Conservation (phyloP, 2,888 invertebrate species). For the Horisme vitalbata region DNA sequence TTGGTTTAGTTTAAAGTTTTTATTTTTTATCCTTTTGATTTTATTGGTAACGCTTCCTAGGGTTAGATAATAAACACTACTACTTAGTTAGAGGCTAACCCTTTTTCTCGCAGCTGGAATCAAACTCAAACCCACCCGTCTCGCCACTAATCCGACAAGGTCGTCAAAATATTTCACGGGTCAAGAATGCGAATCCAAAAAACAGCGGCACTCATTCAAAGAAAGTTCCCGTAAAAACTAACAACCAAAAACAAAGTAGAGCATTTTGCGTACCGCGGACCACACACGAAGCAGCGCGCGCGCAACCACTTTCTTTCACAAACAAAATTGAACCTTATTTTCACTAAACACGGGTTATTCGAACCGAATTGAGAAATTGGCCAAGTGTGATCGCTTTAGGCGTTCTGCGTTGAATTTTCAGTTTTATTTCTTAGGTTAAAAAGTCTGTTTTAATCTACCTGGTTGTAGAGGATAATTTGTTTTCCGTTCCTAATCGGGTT, state of each 20-base stretch:
- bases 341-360: neutral
- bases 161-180: constrained; percentile 1
- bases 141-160: too few species aligned
- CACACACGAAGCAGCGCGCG: constrained; percentile 48
- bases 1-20: too few species aligned
- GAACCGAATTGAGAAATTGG: too few species aligned
- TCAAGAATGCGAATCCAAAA: constrained; percentile 2
- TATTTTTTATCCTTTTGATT: too few species aligned
- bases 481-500: neutral
- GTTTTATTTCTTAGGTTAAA: constrained; percentile 9
- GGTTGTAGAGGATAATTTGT: constrained; percentile 7
- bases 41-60: too few species aligned
- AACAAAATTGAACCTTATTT: constrained; percentile 22
- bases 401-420: constrained; percentile 12
- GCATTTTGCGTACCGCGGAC: constrained; percentile 38
- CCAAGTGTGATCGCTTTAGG: constrained; percentile 1
- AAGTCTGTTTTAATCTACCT: constrained; percentile 6
- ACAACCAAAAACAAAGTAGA: constrained; percentile 30
- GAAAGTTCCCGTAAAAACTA: constrained; percentile 4
- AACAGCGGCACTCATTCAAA: neutral
- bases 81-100: too few species aligned
- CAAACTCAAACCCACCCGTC: too few species aligned
- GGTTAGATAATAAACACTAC: too few species aligned
- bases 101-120: too few species aligned
- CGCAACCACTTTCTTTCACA: constrained; percentile 36